A percentile compares a stretch with the other conserved stretches of the same genome.
Conservation (phyloP, 2,113 vertebrate species). For the Jacana jacana region DNA sequence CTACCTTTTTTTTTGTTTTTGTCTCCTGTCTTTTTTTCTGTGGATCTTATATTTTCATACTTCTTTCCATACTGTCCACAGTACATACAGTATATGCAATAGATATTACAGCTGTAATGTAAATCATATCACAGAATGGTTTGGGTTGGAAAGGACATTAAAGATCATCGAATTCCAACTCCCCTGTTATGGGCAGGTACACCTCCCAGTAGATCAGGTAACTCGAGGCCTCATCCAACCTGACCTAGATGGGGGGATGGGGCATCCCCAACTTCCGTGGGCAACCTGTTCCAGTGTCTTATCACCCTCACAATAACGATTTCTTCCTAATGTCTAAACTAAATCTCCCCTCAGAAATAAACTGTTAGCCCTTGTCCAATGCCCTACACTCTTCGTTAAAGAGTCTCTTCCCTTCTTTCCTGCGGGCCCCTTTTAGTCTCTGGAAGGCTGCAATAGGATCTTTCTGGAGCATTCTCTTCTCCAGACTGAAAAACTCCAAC, state of each 20-base stretch:
- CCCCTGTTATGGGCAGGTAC: not conserved
- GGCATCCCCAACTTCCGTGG: not conserved
- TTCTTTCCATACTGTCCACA: not conserved
- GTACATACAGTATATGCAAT: not conserved
- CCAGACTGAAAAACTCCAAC: not conserved
- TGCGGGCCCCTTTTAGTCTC: not conserved
- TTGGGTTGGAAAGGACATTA: not conserved
- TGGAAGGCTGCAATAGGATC: not conserved
- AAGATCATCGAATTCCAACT: not conserved
- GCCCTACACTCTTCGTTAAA: not conserved
- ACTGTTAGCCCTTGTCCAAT: not conserved
- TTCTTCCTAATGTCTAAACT: not conserved
- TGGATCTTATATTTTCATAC: not conserved
- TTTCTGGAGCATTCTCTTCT: not conserved
- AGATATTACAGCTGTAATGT: not conserved
- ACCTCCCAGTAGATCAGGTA: not conserved
- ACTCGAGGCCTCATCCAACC: not conserved
- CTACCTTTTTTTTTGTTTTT: not conserved
- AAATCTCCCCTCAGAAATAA: not conserved
- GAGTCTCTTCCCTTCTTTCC: not conserved
- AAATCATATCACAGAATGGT: not conserved
- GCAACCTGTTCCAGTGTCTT: not conserved
- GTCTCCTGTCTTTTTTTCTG: not conserved
- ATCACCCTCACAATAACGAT: not conserved
- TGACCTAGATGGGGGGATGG: not conserved